Base-by-base conservation (phyloP, 64 coral and sea anemone genomes). In the Actinia equina region DNA sequence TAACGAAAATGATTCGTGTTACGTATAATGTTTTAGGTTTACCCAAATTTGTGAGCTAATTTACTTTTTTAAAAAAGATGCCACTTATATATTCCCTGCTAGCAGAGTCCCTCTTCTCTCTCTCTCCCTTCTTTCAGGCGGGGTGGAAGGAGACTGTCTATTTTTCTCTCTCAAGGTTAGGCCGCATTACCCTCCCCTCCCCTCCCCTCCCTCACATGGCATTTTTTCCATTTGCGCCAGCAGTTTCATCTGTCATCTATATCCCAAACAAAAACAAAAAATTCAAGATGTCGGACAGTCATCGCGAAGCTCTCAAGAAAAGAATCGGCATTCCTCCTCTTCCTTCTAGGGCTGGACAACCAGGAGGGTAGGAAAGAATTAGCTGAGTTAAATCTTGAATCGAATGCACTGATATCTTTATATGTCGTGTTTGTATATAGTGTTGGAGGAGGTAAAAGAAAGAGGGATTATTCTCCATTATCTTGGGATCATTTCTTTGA, bases 401-500 rank as follows among this genome's bases (percentile, higher is more conserved):
- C 22, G 5, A 30, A 7, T 81, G 19, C 1, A 44, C 42, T 45
- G 15, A 84, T 57, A 19, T 17, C 17, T 58, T 84, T 27, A 52
- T 19, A 30, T 52, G 23, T 57, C 53, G 20, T 18, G 7, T 85
- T 85, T 37, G 8, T 60, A 19, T 37, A 37, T 43, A 85, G 83
- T 42, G 7, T 63, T 25, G 90, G 85, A 87, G 85, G 77, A 19
- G 37, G 62, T 20, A 76, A 85, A 25, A 83, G 89, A 22, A 86
- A 71, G 54, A 82, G 89, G 77, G 88, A 94, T 88, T 94, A 94
- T 77, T 71, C 88, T 27, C 88, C 88, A 23, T 45, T 94, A 23
- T 83, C 88, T 51, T 94, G 93, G 93, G 69, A 91, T 83, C 54
- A 85, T 12, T 94, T 83, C 80, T 94, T 94, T 80, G 89, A 94